phyloP scores from a whole-genome alignment of 2,113 vertebrate species.

The Brienomyrus longianalis region DNA sequence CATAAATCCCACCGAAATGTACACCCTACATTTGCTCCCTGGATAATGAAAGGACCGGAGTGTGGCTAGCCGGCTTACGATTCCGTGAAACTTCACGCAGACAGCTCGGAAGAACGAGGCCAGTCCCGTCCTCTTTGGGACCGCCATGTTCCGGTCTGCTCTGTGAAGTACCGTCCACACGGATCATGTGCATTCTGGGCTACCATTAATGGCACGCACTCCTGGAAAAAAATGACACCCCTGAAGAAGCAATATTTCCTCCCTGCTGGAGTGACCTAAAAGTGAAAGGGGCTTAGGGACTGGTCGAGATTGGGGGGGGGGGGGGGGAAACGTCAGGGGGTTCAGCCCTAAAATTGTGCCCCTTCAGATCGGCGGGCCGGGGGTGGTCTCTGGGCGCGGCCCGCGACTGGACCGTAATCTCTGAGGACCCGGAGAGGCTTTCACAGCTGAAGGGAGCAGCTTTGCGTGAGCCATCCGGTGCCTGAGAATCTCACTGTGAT shows the following conservation, averaged over 20 bases:
- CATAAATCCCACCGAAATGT: neutral
- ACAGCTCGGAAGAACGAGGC: neutral
- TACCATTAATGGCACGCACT: neutral
- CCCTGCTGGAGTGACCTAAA: constrained; percentile 13
- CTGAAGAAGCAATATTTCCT: constrained; percentile 22
- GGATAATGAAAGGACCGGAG: neutral
- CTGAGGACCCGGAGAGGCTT: neutral
- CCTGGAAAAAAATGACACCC: constrained; percentile 12
- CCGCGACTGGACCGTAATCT: neutral
- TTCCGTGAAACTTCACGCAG: neutral
- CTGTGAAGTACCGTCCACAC: neutral
- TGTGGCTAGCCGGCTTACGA: neutral
- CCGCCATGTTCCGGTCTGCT: neutral
- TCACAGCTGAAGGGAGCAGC: neutral
- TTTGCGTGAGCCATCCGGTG: neutral
- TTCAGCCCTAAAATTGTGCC: neutral
- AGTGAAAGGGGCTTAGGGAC: neutral
- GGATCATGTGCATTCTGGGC: neutral
- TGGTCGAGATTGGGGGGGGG: neutral
- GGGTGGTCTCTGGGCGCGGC: neutral
- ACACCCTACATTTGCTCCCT: neutral
- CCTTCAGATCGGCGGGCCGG: neutral
- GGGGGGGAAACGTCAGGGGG: neutral
- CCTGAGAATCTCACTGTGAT: neutral
- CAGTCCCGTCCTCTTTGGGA: neutral